Evolutionary conservation across 1,140 invertebrate genomes (phyloP), one percentile per base, ranked within the genome.

Genomic region (Bombus pyrosoma): DNA sequence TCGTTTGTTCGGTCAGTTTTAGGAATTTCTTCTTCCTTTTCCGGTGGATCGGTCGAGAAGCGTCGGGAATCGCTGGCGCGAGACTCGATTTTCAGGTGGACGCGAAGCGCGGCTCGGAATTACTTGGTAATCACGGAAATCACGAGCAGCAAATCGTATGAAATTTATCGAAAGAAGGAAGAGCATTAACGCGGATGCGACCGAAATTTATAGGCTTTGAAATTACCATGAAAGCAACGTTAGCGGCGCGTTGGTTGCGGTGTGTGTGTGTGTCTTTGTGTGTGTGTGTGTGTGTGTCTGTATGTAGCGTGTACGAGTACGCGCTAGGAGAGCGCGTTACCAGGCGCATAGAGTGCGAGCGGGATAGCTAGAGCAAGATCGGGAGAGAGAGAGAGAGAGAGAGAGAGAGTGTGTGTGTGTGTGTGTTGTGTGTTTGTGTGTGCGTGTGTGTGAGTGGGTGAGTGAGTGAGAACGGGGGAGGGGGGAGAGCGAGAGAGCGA

Each of bases 141-240:
- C 76, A 79, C 75, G 82, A 81, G 81, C 84, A 41, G 80, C 25
- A 72, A 68, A 71, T 72, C 34, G 78, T 43, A 71, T 69, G 81
- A 87, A 87, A 90, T 90, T 90, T 90, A 90, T 90, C 88, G 89
- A 90, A 90, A 90, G 88, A 90, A 90, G 62, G 72, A 53, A 62
- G 41, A 66, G 79, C 89, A 83, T 89, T 90, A 90, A 76, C 82
- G 75, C 34, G 57, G 86, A 77, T 62, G 76, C 68, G 57, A 57
- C 12, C 53, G 81, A 79, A 87, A 91, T 91, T 91, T 91, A 90
- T 90, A 88, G 81, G 81, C 59, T 80, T 75, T 57, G 89, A 75
- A 90, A 90, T 91, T 88, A 91, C 68, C 90, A 87, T 85, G 90
- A 91, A 90, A 90, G 83, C 79, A 85, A 79, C 89, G 89, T 91